These are phyloP conservation scores for Choloepus didactylus DNA, from an alignment of 2,797 vertebrate genomes.

Conservation along the genomic window DNA sequence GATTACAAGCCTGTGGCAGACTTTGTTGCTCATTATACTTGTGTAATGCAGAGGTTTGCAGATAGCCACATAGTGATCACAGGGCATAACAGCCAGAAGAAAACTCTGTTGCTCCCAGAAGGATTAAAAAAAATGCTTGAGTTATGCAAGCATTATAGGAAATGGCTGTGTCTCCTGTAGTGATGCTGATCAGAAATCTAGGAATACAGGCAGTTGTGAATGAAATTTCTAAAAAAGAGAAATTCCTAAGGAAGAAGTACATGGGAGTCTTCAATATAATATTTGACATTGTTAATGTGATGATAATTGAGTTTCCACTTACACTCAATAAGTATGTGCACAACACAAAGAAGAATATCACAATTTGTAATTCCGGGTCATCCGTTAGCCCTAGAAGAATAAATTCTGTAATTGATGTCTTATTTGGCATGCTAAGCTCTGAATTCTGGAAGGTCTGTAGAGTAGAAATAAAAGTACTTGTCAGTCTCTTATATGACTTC, in stretches of 20 bases:
- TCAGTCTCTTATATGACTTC: too few relatives aligned
- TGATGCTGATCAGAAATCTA: neutral
- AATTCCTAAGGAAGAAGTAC: constrained; percentile 72
- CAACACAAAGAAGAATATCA: neutral
- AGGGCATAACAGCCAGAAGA: constrained; percentile 33
- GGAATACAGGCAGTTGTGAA: neutral
- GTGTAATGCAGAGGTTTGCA: constrained; percentile 59
- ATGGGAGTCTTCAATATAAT: constrained; percentile 68
- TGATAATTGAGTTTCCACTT: constrained; percentile 61
- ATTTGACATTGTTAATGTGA: constrained; percentile 39
- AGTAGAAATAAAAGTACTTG: neutral
- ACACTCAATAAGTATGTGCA: constrained; percentile 28
- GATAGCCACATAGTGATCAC: neutral
- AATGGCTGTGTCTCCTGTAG: neutral
- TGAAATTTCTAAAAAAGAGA: constrained; percentile 41
- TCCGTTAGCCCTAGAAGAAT: neutral
- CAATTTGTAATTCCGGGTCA: neutral
- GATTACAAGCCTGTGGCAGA: neutral
- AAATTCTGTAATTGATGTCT: neutral
- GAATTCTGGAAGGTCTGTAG: neutral
- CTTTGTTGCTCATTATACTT: constrained; percentile 28
- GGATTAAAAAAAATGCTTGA: neutral
- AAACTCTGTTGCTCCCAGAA: constrained; percentile 4
- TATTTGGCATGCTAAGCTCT: neutral
- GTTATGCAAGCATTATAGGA: constrained; percentile 3